Evolutionary conservation across 2,888 invertebrate genomes (phyloP).

Genomic region (Melanostoma scalare): DNA sequence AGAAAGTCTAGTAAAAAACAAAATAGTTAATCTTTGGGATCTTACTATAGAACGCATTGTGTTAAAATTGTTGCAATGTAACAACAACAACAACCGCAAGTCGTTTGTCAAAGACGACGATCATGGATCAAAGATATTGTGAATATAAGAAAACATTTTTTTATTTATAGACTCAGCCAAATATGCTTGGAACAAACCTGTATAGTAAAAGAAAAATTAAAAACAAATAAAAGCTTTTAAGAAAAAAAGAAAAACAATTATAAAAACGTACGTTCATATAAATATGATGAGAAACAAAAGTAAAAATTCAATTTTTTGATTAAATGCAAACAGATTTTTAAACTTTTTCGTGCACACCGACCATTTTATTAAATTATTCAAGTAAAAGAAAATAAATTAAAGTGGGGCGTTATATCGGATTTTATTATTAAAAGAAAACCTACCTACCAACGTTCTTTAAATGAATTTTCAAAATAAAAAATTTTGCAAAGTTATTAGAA

Average conservation of each 20-base stretch:
- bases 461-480: slow-evolving; percentile 6
- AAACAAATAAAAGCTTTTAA: not conserved
- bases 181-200: slow-evolving; percentile 43
- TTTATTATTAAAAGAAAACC: not conserved
- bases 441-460: slow-evolving; percentile 4
- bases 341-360: slow-evolving; percentile 67
- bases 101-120: not conserved
- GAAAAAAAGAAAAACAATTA: too few relatives aligned
- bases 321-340: slow-evolving; percentile 49
- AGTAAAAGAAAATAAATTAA: slow-evolving; percentile 14
- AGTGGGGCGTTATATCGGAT: slow-evolving; percentile 19
- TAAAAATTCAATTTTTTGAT: not conserved
- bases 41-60: not conserved
- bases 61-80: slow-evolving; percentile 45
- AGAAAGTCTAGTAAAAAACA: slow-evolving; percentile 7
- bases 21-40: slow-evolving; percentile 21
- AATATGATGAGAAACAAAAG: too few relatives aligned
- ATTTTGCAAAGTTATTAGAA: not conserved
- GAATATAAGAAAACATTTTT: slow-evolving; percentile 13
- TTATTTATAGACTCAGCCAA: slow-evolving; percentile 11
- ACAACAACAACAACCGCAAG: not conserved
- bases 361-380: slow-evolving; percentile 65
- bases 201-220: slow-evolving; percentile 41
- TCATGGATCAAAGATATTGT: slow-evolving; percentile 4
- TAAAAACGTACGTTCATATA: too few relatives aligned